These are phyloP conservation scores for Chelidonichthys spinosus DNA, from an alignment of 2,797 vertebrate genomes.

Conservation along the genomic window DNA sequence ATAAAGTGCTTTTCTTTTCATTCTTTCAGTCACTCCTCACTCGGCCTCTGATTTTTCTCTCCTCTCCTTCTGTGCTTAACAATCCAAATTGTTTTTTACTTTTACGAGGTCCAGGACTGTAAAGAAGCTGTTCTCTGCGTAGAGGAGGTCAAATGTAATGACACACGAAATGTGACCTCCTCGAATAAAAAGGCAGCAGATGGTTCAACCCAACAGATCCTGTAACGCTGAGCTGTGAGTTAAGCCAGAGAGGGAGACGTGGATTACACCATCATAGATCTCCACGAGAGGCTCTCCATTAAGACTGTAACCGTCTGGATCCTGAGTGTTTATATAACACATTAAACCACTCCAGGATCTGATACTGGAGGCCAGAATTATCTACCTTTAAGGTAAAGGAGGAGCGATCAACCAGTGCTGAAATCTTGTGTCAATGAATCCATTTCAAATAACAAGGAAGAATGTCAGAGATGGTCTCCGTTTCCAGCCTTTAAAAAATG, in stretches of 20 bases:
- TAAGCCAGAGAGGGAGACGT: constrained; percentile 47
- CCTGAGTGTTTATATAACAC: not conserved
- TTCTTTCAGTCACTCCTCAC: not conserved
- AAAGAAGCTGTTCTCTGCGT: not conserved
- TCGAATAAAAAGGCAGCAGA: constrained; percentile 53
- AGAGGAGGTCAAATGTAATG: not conserved
- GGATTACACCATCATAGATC: constrained; percentile 54
- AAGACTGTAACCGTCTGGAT: not conserved
- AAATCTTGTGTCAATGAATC: not conserved
- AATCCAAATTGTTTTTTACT: constrained; percentile 3
- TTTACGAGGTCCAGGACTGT: constrained; percentile 4
- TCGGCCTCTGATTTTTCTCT: not conserved
- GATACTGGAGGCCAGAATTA: not conserved
- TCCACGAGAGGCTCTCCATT: constrained; percentile 31
- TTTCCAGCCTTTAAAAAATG: not conserved
- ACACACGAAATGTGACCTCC: constrained; percentile 9
- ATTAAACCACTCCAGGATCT: not conserved
- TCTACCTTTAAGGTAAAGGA: not conserved
- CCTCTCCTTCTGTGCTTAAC: not conserved
- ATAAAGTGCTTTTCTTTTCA: not conserved
- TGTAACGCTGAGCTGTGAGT: constrained; percentile 36
- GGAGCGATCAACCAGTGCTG: not conserved
- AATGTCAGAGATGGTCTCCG: not conserved
- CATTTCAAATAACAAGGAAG: not conserved
- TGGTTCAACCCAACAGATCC: constrained; percentile 46